Conservation (phyloP, 2,888 invertebrate species). For the Scrobipalpa costella region DNA sequence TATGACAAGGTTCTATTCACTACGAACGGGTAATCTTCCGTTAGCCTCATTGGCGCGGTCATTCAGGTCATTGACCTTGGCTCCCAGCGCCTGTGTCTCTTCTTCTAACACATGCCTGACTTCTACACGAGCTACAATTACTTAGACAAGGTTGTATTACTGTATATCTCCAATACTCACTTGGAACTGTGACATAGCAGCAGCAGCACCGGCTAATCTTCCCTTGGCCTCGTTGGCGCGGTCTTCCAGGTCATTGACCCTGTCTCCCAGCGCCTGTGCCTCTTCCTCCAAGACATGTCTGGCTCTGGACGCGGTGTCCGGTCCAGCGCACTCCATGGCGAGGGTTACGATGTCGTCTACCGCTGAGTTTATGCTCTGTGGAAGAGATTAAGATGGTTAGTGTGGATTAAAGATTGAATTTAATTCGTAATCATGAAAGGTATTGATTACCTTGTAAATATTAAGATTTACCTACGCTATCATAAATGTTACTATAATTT, state of each 20-base stretch:
- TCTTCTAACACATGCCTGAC: conserved; percentile 87
- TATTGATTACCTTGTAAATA: too few relatives aligned
- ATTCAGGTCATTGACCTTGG: conserved; percentile 88
- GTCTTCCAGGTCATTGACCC: conserved; percentile 88
- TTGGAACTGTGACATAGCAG: conserved; percentile 92
- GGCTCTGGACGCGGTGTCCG: conserved; percentile 88
- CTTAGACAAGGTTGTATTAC: background rate
- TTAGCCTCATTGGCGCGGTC: conserved; percentile 89
- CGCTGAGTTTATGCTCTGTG: conserved; percentile 80
- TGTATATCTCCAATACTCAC: conserved; percentile 54
- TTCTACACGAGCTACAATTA: background rate
- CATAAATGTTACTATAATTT: too few relatives aligned
- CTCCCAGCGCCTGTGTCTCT: conserved; percentile 88
- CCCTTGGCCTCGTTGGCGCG: conserved; percentile 90
- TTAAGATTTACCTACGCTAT: too few relatives aligned
- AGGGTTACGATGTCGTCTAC: conserved; percentile 86
- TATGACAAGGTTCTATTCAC: background rate
- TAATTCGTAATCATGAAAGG: too few relatives aligned
- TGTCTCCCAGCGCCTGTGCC: conserved; percentile 87
- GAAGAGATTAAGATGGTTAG: conserved; percentile 12
- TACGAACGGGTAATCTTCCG: conserved; percentile 89
- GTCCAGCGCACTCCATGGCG: conserved; percentile 83
- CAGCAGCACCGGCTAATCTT: conserved; percentile 91
- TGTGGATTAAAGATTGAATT: background rate
- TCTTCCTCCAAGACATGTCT: conserved; percentile 87